phyloP scores from a whole-genome alignment of 2,113 vertebrate species.

The Pseudopipra pipra region DNA sequence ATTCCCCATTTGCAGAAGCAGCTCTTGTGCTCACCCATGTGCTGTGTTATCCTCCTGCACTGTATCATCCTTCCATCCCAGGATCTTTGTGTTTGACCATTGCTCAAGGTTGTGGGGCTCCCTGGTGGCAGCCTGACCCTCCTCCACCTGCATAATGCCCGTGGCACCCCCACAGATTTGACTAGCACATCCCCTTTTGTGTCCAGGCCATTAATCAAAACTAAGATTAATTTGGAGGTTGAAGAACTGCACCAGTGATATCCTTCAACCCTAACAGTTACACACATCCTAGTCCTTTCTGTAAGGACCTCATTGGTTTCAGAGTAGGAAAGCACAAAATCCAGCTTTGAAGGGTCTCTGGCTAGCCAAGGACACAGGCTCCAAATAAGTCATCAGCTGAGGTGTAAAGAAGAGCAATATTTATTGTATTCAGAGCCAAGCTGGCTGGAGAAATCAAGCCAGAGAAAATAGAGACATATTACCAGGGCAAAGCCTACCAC shows the following conservation, averaged over 20 bases:
- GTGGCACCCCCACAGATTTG: background rate
- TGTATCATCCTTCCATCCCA: background rate
- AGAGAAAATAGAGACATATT: conserved; percentile 62
- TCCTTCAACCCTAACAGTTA: background rate
- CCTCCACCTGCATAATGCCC: background rate
- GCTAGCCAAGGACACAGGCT: conserved; percentile 43
- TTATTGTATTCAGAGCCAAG: conserved; percentile 27
- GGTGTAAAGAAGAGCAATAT: conserved; percentile 45
- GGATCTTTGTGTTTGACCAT: background rate
- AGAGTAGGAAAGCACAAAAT: conserved; percentile 31
- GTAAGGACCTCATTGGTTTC: background rate
- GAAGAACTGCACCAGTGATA: background rate
- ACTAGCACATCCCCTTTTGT: background rate
- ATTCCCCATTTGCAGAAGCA: background rate
- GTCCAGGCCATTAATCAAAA: background rate
- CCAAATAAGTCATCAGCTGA: conserved; percentile 47
- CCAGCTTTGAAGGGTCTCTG: conserved; percentile 24
- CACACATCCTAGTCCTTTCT: background rate
- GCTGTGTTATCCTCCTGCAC: background rate
- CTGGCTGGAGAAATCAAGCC: conserved; percentile 50
- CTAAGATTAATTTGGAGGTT: background rate
- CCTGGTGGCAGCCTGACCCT: background rate
- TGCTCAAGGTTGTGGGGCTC: background rate
- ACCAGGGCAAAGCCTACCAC: conserved; percentile 31
- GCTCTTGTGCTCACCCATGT: rapidly evolving